These are phyloP conservation scores for Halcyon badia DNA, from an alignment of 2,797 vertebrate species.

Conservation along the genomic window DNA sequence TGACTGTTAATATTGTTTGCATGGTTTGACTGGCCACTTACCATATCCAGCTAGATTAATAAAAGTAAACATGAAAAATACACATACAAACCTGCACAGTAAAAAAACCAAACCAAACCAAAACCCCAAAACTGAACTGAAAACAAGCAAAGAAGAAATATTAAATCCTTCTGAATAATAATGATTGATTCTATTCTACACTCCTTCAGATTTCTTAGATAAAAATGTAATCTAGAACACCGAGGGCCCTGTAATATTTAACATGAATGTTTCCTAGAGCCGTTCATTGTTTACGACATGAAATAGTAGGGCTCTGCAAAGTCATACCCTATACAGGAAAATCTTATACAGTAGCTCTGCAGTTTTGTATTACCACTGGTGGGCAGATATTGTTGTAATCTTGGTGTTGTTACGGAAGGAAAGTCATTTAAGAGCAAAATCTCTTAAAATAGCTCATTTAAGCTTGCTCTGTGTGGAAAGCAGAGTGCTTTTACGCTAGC, in stretches of 20 bases:
- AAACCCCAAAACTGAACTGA: neutral
- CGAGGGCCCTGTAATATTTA: neutral
- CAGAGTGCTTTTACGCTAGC: neutral
- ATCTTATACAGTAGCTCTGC: neutral
- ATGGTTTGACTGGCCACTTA: neutral
- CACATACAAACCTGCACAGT: neutral
- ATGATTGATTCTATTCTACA: neutral
- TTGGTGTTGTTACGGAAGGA: neutral
- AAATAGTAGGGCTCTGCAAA: neutral
- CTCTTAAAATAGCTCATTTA: constrained; percentile 7
- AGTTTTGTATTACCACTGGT: neutral
- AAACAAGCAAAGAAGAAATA: neutral
- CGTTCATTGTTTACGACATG: neutral
- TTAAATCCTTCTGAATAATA: neutral
- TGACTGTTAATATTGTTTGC: neutral
- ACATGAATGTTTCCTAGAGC: neutral
- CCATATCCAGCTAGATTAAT: neutral
- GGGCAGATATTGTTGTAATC: neutral
- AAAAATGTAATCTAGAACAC: neutral
- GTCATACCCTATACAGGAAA: neutral
- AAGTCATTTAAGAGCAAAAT: constrained; percentile 2
- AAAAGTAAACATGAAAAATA: neutral
- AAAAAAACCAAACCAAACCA: neutral
- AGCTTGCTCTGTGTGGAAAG: neutral
- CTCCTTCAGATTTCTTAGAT: neutral